These are phyloP conservation scores for Parapsyche elsis DNA, from an alignment of 1,140 invertebrate genomes.

Conservation along the genomic window DNA sequence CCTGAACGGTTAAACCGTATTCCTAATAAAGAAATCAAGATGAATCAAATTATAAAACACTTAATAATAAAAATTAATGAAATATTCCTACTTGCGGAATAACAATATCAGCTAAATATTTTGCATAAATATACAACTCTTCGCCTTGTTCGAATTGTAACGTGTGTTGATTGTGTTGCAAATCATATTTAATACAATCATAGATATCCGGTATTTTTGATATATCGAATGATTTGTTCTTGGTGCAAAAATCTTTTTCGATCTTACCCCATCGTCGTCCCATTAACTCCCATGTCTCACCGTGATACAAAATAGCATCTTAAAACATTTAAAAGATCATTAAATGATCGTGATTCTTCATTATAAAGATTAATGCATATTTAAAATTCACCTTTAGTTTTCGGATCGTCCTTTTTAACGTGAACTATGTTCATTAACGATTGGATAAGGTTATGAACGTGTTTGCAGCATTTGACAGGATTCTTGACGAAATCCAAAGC, in stretches of 20 bases:
- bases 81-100: constrained; percentile 87
- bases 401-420: constrained; percentile 86
- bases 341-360: not conserved
- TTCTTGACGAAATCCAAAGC: constrained; percentile 97
- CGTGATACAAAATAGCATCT: constrained; percentile 95
- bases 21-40: constrained; percentile 72
- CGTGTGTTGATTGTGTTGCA: constrained; percentile 97
- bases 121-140: constrained; percentile 94
- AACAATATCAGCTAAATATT: constrained; percentile 97
- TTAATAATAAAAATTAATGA: constrained; percentile 10
- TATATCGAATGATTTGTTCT: constrained; percentile 94
- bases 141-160: constrained; percentile 94
- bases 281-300: constrained; percentile 99
- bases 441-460: constrained; percentile 88
- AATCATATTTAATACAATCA: constrained; percentile 99
- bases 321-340: not conserved
- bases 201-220: constrained; percentile 99
- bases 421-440: constrained; percentile 87
- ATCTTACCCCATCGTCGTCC: constrained; percentile 98
- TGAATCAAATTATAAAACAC: constrained; percentile 19
- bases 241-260: constrained; percentile 97
- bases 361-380: not conserved
- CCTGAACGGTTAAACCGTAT: constrained; percentile 95
- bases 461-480: constrained; percentile 92
- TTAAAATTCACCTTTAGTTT: constrained; percentile 77